Base-by-base conservation (phyloP, 2,888 invertebrate genomes). In the Euzetes globulus region DNA sequence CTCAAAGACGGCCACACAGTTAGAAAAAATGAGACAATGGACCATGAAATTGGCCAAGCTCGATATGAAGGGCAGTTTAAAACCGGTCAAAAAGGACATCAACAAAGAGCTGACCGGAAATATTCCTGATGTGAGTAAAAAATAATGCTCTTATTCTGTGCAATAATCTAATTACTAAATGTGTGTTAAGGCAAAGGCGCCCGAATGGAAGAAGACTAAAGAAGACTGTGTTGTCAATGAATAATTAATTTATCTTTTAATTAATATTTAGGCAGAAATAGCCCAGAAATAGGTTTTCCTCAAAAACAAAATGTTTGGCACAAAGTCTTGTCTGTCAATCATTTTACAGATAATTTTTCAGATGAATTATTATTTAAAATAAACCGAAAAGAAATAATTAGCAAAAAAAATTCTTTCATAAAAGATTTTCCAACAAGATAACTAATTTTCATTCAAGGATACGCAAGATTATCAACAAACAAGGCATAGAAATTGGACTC, bases 1-100 rank as follows among this genome's bases (percentile, higher is more conserved):
- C 25, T 73, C 73, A 45, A 73, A 73, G 41, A 65, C 60, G 22
- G 63, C 60, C 19, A 65, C 63, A 68, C 73, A 73, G 41, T 52
- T 73, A 65, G 73, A 73, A 50, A 73, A 73, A 41, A 73, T 73
- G 73, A 29, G 73, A 25, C 73, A 73, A 29, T 73, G 73, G 73
- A 73, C 73, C 13, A 65, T 41, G 41, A 73, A 73, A 52, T 68
- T 73, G 65, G 73, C 73, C n/a, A 73, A 73, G n/a, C 60, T 73
- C 41, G 73, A 73, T 52, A 73, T 73, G 73, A 60, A 65, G 47
- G 73, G 73, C 13, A 65, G 50, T 25, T 41, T 73, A 7, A 73
- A 68, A 17, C 65, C 71, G 25, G 73, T 73, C 4, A 65, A 63
- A 33, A 73, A 73, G 19, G 73, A 73, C 27, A 73, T 73, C 19